Evolutionary conservation across 2,888 invertebrate genomes (phyloP).

Genomic region (Ecdyonurus torrentis): DNA sequence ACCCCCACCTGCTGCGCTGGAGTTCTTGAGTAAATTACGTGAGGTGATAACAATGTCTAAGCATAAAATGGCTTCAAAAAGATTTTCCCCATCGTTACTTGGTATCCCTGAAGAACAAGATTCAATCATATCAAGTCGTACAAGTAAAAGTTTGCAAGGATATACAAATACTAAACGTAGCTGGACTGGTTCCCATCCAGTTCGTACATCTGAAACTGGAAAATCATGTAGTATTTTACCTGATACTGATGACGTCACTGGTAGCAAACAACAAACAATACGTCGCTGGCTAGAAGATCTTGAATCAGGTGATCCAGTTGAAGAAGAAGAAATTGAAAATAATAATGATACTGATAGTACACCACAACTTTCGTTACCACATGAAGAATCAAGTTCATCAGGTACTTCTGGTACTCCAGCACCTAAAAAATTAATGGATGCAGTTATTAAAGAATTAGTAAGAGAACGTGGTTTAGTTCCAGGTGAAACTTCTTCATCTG

Average conservation of each 20-base stretch:
- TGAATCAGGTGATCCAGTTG: neutral
- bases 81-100: constrained; percentile 58
- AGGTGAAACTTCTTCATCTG: constrained; percentile 17
- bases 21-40: constrained; percentile 74
- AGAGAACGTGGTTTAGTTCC: neutral
- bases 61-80: constrained; percentile 68
- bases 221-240: neutral
- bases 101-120: constrained; percentile 69
- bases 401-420: constrained; percentile 12
- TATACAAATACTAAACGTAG: neutral
- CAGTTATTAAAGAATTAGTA: constrained; percentile 28
- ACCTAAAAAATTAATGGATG: constrained; percentile 27
- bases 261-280: constrained; percentile 57
- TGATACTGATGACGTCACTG: constrained; percentile 26
- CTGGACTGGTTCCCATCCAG: neutral
- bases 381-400: neutral
- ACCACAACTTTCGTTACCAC: neutral
- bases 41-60: constrained; percentile 83
- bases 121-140: neutral
- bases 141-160: neutral
- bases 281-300: constrained; percentile 61
- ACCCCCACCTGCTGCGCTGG: constrained; percentile 78
- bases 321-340: neutral
- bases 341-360: constrained; percentile 7
- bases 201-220: neutral